Conservation (phyloP, 2,888 invertebrate species). For the Bruchidius siliquastri region DNA sequence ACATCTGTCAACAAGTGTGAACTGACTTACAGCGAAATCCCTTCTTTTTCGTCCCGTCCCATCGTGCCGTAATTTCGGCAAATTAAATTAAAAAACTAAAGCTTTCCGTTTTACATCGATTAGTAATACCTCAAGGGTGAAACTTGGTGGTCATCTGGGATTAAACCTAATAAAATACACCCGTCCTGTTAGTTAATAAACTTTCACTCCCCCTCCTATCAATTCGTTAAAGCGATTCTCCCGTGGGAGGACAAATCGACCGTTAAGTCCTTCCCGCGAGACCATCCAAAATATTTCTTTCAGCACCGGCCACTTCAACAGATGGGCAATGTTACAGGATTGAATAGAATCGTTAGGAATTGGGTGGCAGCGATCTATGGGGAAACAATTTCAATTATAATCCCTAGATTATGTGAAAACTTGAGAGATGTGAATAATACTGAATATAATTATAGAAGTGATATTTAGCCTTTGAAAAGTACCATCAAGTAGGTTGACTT, state of each 20-base stretch:
- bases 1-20: no score
- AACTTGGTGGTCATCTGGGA: background rate
- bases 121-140: background rate
- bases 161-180: background rate
- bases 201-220: background rate
- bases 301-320: background rate
- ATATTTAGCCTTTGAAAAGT: no score
- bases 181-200: background rate
- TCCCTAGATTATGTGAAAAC: background rate
- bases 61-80: no score
- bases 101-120: no score
- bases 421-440: no score
- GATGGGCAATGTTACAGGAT: background rate
- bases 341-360: background rate
- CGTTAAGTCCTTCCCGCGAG: background rate
- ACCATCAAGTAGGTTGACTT: no score
- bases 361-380: background rate
- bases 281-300: background rate
- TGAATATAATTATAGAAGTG: no score
- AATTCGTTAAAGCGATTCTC: background rate
- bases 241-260: background rate
- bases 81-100: no score
- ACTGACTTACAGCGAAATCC: no score
- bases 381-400: background rate
- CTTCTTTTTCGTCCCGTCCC: no score